Base-by-base conservation (phyloP, 2,888 invertebrate genomes). In the Argyra leucocephala region DNA sequence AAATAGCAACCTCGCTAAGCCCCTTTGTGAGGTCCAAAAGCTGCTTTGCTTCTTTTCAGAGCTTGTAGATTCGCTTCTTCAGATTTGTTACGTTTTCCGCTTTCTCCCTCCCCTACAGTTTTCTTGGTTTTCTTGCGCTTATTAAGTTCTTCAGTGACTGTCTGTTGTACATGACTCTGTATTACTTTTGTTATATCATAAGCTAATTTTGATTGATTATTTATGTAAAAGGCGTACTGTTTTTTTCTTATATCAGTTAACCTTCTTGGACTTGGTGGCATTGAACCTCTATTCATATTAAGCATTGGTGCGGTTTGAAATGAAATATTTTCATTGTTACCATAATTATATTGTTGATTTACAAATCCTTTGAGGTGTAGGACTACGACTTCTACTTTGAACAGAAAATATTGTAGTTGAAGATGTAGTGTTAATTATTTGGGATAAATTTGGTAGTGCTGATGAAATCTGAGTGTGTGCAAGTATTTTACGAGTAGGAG, bases 281-380 rank as follows among this genome's bases (percentile, higher is more conserved):
- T 78, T 64, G 78, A 80, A 57, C 80, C 78, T 24, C 80, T 72
- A 62, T 70, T 66, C 65, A 78, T 63, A 63, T 70, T 73, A n/a
- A 78, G 76, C 21, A 70, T 69, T 24, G 76, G 72, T 22, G 74
- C 71, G n/a, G 21, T 12, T 63, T 22, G 23, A 21, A 22, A 3
- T 18, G n/a, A 48, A 15, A 5, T 18, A 48, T 18, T 18, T 3
- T 5, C 48, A n/a, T 48, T 48, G 57, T 61, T 65, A 22, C 31
- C 57, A 24, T 63, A 59, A 69, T 74, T 81, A 1, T n/a, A n/a
- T n/a, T 69, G 65, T 64, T 76, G 75, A 71, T 72, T 78, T 57
- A 73, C 76, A 75, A 74, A 82, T 75, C 80, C 84, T 71, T 76
- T 82, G 83, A 61, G 79, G 82, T 67, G 80, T 83, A 31, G 81